Evolutionary conservation across 2,888 invertebrate species (phyloP).

Genomic region (Chesias legatella): DNA sequence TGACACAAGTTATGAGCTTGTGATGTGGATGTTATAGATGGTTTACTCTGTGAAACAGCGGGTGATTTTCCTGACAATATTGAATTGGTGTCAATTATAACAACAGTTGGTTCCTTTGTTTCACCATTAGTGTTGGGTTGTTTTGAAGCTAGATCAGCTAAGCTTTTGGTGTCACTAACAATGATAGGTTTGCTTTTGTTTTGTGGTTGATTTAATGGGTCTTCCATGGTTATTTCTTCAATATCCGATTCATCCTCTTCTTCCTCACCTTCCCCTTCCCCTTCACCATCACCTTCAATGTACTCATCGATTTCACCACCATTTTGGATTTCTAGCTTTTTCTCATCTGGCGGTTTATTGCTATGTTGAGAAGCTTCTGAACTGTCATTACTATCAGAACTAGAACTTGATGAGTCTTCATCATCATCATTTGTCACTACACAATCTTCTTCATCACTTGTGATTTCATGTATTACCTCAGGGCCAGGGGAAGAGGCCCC

Average conservation of each 20-base stretch:
- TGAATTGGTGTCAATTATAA: conserved; percentile 93
- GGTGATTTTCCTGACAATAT: conserved; percentile 64
- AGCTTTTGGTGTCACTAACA: conserved; percentile 86
- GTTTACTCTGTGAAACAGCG: conserved; percentile 41
- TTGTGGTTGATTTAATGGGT: conserved; percentile 79
- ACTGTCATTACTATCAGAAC: conserved; percentile 78
- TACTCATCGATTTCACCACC: conserved; percentile 54
- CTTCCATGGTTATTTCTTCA: conserved; percentile 83
- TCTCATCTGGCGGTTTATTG: conserved; percentile 72
- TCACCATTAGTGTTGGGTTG: conserved; percentile 60
- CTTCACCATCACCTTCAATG: conserved; percentile 58
- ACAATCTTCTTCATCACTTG: conserved; percentile 79
- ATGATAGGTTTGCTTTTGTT: conserved; percentile 78
- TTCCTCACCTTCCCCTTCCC: conserved; percentile 80
- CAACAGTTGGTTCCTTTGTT: conserved; percentile 87
- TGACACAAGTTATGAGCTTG: conserved; percentile 69
- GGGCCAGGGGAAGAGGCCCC: conserved; percentile 56
- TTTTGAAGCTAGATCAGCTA: conserved; percentile 85
- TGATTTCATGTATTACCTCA: conserved; percentile 74
- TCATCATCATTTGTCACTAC: conserved; percentile 76
- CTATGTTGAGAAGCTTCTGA: conserved; percentile 77
- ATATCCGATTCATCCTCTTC: conserved; percentile 38
- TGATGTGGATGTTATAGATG: conserved; percentile 36
- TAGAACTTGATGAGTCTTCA: conserved; percentile 78
- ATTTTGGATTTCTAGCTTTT: conserved; percentile 77